phyloP scores from a whole-genome alignment of 2,888 invertebrate species.

The Lepas anatifera region DNA sequence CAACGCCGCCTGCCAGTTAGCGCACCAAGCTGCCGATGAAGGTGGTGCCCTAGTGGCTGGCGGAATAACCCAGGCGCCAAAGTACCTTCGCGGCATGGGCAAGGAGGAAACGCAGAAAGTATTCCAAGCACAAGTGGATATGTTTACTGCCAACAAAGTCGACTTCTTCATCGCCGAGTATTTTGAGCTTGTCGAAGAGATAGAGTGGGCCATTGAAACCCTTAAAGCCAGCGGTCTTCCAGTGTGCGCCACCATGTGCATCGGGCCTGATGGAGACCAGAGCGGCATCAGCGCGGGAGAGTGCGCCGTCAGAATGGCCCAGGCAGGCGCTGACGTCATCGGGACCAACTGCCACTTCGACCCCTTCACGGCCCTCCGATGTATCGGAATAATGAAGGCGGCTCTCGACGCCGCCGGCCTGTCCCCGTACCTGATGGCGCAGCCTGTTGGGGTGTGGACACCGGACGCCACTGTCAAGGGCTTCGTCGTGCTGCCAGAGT shows the following conservation, averaged over 20 bases:
- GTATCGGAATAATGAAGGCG: conserved; percentile 32
- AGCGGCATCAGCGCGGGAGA: too few relatives aligned
- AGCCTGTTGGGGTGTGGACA: conserved; percentile 31
- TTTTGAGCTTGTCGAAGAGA: too few relatives aligned
- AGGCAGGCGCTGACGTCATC: too few relatives aligned
- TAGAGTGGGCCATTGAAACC: too few relatives aligned
- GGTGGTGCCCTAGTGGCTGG: conserved; percentile 33
- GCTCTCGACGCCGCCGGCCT: conserved; percentile 30
- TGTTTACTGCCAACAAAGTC: conserved; percentile 31
- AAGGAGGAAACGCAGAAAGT: conserved; percentile 31
- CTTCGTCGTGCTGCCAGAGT: conserved; percentile 34
- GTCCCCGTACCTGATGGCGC: conserved; percentile 31
- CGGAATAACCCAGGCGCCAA: conserved; percentile 33
- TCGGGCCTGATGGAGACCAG: too few relatives aligned
- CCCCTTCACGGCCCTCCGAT: conserved; percentile 29
- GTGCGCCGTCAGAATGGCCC: too few relatives aligned
- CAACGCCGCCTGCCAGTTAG: conserved; percentile 32
- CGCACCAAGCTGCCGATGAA: conserved; percentile 32
- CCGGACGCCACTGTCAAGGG: conserved; percentile 33
- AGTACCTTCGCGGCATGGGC: conserved; percentile 30
- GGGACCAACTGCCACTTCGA: conserved; percentile 36
- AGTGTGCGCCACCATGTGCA: too few relatives aligned
- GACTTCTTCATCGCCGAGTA: conserved; percentile 34
- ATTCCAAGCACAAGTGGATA: conserved; percentile 32
- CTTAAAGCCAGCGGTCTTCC: too few relatives aligned